Percentiles rank a stretch among this genome's conserved stretches.
These are phyloP conservation scores for Onthophagus taurus DNA, from an alignment of 1,140 invertebrate genomes.

Conservation along the genomic window DNA sequence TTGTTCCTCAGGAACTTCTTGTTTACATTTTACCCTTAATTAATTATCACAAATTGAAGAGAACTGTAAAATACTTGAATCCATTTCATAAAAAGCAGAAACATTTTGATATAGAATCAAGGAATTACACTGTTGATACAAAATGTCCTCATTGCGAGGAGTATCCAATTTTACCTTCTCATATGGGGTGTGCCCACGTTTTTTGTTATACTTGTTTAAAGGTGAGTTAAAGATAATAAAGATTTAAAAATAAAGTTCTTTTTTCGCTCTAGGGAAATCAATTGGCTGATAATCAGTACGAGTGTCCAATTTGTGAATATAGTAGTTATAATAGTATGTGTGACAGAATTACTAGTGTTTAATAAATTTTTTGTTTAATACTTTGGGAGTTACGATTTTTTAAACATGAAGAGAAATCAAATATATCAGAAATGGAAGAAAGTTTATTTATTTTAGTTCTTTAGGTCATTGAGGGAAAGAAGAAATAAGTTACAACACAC, in stretches of 20 bases:
- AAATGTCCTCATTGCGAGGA: constrained; percentile 47
- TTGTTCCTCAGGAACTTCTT: constrained; percentile 29
- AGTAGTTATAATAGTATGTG: constrained; percentile 26
- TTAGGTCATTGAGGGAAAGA: too few relatives aligned
- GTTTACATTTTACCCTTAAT: constrained; percentile 33
- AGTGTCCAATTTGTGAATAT: constrained; percentile 36
- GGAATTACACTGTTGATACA: constrained; percentile 38
- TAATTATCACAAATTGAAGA: constrained; percentile 35
- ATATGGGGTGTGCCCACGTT: constrained; percentile 53
- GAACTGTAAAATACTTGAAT: constrained; percentile 27
- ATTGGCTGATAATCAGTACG: constrained; percentile 34
- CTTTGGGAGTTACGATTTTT: too few relatives aligned
- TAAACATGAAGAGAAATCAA: too few relatives aligned
- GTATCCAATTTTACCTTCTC: constrained; percentile 48
- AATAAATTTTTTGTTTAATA: too few relatives aligned
- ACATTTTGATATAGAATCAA: constrained; percentile 5
- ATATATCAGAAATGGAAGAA: too few relatives aligned
- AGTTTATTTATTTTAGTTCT: too few relatives aligned
- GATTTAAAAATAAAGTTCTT: constrained; percentile 8
- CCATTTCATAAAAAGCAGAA: constrained; percentile 24
- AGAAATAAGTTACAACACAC: too few relatives aligned
- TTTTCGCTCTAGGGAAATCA: constrained; percentile 36
- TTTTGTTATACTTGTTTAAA: constrained; percentile 55
- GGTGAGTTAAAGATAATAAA: constrained; percentile 31
- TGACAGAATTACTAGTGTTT: constrained; percentile 26